Evolutionary conservation across 2,797 vertebrate genomes (phyloP).

Genomic region (Oreochromis mossambicus): DNA sequence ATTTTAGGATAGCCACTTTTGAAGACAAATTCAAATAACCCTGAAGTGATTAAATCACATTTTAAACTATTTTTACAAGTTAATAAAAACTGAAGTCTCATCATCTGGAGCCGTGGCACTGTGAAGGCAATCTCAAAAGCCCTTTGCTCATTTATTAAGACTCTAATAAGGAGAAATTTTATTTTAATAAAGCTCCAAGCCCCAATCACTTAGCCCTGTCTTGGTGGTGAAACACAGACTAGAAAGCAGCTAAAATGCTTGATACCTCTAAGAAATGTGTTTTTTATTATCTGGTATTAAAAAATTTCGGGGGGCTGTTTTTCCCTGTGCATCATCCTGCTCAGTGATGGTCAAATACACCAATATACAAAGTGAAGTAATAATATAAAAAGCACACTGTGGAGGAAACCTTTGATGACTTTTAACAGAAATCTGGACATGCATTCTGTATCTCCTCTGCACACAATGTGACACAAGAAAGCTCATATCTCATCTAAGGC

Average conservation of each 20-base stretch:
- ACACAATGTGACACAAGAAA: background rate
- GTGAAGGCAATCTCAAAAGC: background rate
- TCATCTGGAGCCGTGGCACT: background rate
- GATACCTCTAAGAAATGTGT: background rate
- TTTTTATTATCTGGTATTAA: background rate
- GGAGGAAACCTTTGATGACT: background rate
- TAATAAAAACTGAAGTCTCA: background rate
- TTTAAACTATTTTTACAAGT: background rate
- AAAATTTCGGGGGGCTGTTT: no score
- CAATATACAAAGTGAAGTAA: background rate
- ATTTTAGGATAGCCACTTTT: background rate
- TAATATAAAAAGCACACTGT: background rate
- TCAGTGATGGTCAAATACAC: background rate
- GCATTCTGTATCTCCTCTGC: background rate
- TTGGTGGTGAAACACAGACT: background rate
- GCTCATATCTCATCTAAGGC: conserved; percentile 42
- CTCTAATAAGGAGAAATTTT: background rate
- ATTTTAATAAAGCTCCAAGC: background rate
- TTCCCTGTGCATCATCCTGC: background rate
- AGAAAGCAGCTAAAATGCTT: background rate
- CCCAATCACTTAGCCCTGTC: no score
- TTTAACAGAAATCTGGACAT: background rate
- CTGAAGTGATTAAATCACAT: background rate
- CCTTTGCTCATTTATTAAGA: background rate
- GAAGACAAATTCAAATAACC: background rate